A percentile compares a stretch with the other conserved stretches of the same genome.
phyloP scores from a whole-genome alignment of 2,888 invertebrate species.

The Agapetus fuscipes region DNA sequence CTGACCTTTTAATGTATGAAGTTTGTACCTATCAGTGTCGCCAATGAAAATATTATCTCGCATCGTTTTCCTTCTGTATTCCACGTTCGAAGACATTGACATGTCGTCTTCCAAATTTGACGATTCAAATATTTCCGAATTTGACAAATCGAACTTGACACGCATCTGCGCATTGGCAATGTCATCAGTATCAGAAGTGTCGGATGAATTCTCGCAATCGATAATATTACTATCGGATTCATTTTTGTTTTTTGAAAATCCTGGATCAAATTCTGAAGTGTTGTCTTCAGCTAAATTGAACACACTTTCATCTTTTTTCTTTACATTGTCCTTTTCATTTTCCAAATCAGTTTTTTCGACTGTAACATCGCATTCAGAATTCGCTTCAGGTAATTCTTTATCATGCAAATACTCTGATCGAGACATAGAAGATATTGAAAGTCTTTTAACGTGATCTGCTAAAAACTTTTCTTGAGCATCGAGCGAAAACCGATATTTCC shows the following conservation, averaged over 20 bases:
- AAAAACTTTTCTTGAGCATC: too few relatives aligned
- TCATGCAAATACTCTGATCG: background rate
- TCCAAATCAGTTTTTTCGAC: background rate
- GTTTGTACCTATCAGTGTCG: background rate
- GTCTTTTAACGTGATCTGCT: background rate
- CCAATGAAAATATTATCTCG: background rate
- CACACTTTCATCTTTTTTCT: too few relatives aligned
- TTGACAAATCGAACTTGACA: background rate
- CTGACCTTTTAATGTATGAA: background rate
- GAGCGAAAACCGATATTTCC: too few relatives aligned
- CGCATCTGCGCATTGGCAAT: background rate
- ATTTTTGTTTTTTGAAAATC: constrained; percentile 1
- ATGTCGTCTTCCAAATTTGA: background rate
- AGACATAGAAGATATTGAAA: background rate
- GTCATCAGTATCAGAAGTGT: background rate
- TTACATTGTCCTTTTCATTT: background rate
- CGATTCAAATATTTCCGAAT: background rate
- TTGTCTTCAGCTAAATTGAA: background rate
- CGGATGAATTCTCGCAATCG: constrained; percentile 1
- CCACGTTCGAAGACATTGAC: background rate
- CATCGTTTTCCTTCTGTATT: background rate
- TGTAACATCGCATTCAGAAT: background rate
- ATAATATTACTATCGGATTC: background rate
- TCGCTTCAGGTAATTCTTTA: background rate
- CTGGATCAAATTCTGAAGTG: constrained; percentile 1